Percentiles rank a stretch among this genome's conserved stretches.
These are phyloP conservation scores for Heliconius congener DNA, from an alignment of 1,140 invertebrate genomes.

Conservation along the genomic window DNA sequence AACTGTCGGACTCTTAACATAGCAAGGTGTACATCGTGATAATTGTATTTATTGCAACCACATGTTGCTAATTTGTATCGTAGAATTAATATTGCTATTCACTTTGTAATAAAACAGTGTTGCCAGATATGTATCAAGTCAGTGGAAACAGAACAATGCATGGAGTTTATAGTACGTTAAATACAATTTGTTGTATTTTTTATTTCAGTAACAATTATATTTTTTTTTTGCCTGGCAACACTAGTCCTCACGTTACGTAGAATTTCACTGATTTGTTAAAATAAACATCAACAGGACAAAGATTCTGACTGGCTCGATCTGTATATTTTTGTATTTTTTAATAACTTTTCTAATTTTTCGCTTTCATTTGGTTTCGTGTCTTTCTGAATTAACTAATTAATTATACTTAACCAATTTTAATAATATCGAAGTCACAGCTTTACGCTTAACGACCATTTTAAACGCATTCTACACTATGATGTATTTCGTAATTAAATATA, in stretches of 20 bases:
- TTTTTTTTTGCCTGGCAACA: neutral
- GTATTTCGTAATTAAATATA: slow-evolving; percentile 15
- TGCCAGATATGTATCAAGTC: neutral
- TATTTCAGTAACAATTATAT: neutral
- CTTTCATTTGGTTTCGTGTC: slow-evolving; percentile 23
- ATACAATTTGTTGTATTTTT: neutral
- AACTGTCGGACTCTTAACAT: slow-evolving; percentile 19
- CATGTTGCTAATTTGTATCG: slow-evolving; percentile 35
- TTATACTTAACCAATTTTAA: slow-evolving; percentile 19
- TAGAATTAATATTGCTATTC: slow-evolving; percentile 33
- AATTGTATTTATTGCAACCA: slow-evolving; percentile 51
- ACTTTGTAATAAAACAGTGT: slow-evolving; percentile 14
- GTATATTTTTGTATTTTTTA: slow-evolving; percentile 29
- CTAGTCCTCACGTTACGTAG: neutral
- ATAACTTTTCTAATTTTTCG: slow-evolving; percentile 9
- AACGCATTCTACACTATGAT: slow-evolving; percentile 18
- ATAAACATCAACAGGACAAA: neutral
- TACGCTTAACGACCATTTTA: slow-evolving; percentile 24
- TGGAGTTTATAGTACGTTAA: neutral
- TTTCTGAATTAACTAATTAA: slow-evolving; percentile 23
- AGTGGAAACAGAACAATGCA: neutral
- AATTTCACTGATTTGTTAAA: neutral
- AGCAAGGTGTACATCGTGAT: slow-evolving; percentile 36
- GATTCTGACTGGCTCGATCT: slow-evolving; percentile 24
- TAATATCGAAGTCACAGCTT: slow-evolving; percentile 23